Evolutionary conservation across 2,113 vertebrate genomes (phyloP).

Genomic region (Gnathonemus echidnorhynchus): DNA sequence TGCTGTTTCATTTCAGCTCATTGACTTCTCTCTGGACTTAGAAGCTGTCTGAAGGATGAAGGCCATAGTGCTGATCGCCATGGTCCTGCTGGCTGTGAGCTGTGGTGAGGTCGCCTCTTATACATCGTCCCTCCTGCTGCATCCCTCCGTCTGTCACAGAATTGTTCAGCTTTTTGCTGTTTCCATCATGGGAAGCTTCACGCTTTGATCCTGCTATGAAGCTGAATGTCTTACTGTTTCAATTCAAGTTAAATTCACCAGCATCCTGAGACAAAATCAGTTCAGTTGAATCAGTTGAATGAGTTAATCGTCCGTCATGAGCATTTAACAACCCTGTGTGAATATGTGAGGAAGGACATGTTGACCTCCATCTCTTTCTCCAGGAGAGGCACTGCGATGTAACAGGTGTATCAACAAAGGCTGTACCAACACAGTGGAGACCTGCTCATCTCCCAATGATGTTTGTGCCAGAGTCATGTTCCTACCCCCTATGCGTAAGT

Average conservation of each 20-base stretch:
- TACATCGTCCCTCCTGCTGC: background rate
- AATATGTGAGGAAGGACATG: background rate
- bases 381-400: slow-evolving; percentile 5
- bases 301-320: background rate
- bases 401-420: background rate
- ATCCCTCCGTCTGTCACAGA: background rate
- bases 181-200: background rate
- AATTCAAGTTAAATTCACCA: background rate
- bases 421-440: background rate
- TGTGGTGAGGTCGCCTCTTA: background rate
- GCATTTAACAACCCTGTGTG: background rate
- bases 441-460: background rate
- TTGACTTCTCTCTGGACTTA: background rate
- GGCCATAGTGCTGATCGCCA: background rate
- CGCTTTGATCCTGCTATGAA: background rate
- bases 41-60: background rate
- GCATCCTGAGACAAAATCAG: no score
- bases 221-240: background rate
- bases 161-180: background rate
- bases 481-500: background rate
- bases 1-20: background rate
- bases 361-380: background rate
- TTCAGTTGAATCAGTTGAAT: background rate
- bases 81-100: background rate
- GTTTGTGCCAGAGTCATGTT: slow-evolving; percentile 2